phyloP scores from a whole-genome alignment of 2,888 invertebrate species.

The Dichetophora obliterata region DNA sequence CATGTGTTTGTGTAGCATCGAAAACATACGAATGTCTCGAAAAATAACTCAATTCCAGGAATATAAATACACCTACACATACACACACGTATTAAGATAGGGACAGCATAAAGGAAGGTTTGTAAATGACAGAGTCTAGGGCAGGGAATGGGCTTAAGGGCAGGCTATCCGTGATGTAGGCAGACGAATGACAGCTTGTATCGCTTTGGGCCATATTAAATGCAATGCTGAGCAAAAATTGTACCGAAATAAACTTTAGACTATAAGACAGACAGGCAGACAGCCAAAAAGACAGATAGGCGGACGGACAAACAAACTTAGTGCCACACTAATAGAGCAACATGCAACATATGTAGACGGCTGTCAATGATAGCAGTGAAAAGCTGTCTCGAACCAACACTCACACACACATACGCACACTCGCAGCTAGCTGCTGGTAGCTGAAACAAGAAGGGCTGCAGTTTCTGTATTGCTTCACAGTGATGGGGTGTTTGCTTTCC shows the following conservation, averaged over 20 bases:
- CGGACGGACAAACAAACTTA: background rate
- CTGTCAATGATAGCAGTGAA: conserved; percentile 7
- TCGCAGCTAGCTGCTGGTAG: background rate
- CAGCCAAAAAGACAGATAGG: background rate
- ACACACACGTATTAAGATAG: background rate
- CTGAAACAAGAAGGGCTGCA: background rate
- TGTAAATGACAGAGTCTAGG: too few species aligned
- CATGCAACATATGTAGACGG: background rate
- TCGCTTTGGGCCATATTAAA: conserved; percentile 16
- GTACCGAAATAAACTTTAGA: background rate
- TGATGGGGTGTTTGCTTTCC: background rate
- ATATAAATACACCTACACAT: background rate
- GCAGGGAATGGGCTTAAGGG: background rate
- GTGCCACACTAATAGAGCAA: background rate
- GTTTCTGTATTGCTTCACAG: background rate
- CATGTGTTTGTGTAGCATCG: conserved; percentile 11
- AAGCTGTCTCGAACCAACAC: background rate
- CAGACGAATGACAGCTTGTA: conserved; percentile 9
- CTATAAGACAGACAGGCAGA: background rate
- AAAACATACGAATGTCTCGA: conserved; percentile 8
- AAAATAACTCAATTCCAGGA: conserved; percentile 14
- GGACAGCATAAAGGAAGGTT: background rate
- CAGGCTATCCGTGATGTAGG: background rate
- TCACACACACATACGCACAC: too few species aligned
- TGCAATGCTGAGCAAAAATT: conserved; percentile 16